These are phyloP conservation scores for Daphoenositta chrysoptera DNA, from an alignment of 2,113 vertebrate species.

Conservation along the genomic window DNA sequence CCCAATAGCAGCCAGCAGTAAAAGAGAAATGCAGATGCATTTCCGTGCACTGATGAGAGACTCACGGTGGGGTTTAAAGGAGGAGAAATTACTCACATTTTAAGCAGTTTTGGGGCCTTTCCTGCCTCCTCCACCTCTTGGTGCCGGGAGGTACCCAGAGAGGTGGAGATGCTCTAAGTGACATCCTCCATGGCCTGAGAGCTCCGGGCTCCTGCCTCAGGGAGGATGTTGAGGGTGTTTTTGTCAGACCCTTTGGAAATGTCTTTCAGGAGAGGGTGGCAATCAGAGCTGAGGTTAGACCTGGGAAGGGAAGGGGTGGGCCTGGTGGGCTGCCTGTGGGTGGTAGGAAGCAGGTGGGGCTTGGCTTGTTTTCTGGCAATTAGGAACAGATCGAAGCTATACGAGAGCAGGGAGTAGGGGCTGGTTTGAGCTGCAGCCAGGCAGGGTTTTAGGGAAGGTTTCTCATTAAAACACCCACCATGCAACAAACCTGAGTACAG, in stretches of 20 bases:
- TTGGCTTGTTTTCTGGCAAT: not conserved
- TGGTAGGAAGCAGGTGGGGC: not conserved
- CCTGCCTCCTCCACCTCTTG: not conserved
- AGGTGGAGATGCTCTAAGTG: not conserved
- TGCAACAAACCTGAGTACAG: not conserved
- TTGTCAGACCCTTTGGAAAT: not conserved
- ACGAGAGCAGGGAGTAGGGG: not conserved
- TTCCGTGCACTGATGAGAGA: not conserved
- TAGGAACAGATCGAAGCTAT: not conserved
- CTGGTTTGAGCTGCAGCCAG: not conserved
- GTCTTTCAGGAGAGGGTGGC: not conserved
- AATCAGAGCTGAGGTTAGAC: not conserved
- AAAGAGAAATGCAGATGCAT: not conserved
- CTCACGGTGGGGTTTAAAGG: not conserved
- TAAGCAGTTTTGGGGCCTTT: not conserved
- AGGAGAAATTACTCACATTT: not conserved
- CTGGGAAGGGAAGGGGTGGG: not conserved
- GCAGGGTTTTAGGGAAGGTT: not conserved
- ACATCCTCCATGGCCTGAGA: rapidly evolving
- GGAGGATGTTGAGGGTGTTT: not conserved
- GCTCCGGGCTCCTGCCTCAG: not conserved
- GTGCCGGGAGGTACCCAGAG: not conserved
- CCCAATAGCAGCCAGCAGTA: not conserved
- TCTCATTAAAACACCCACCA: not conserved
- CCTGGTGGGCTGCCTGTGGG: not conserved